Percentiles rank a stretch among this genome's conserved stretches.
Conservation (phyloP, 2,797 vertebrate species). For the Peromyscus aztecus region DNA sequence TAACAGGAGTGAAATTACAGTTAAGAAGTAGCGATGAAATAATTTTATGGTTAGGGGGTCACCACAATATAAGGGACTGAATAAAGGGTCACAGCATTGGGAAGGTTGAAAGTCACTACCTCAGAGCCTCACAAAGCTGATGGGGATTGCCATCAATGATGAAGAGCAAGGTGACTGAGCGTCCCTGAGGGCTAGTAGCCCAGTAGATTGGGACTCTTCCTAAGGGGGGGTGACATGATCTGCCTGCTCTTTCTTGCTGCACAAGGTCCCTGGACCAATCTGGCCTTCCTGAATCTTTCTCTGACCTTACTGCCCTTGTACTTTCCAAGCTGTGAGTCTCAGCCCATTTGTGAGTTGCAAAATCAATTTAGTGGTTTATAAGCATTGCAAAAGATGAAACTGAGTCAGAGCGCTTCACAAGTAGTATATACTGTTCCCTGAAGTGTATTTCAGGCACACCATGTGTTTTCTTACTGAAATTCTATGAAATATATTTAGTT, state of each 20-base stretch:
- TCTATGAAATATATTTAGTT: background rate
- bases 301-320: background rate
- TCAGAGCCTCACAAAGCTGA: background rate
- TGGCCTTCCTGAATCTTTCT: background rate
- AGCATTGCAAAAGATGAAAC: background rate
- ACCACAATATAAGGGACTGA: background rate
- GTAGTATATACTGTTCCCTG: background rate
- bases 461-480: background rate
- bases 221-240: rapidly evolving
- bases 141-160: background rate
- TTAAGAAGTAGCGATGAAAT: background rate
- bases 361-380: background rate
- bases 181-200: background rate
- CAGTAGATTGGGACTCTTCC: background rate
- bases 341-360: background rate
- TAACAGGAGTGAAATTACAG: background rate
- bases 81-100: background rate
- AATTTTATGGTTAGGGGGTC: background rate
- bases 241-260: background rate
- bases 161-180: background rate
- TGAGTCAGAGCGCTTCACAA: background rate
- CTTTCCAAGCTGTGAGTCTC: background rate
- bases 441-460: background rate
- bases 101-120: background rate
- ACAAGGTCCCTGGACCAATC: background rate